Conservation (phyloP, 2,888 invertebrate species). For the Cactoblastis cactorum region DNA sequence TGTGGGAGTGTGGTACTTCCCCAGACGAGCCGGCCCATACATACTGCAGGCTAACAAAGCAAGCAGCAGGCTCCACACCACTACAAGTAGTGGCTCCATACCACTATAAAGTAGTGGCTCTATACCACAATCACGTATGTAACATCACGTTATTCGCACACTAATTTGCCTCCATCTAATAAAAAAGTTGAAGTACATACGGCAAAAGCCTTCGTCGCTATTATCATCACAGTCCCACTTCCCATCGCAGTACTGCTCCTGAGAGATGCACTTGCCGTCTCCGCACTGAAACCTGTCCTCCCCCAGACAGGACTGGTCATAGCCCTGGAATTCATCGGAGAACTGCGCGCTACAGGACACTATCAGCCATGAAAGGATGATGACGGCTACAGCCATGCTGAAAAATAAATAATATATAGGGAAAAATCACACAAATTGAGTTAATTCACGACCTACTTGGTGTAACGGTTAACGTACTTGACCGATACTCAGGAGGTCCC, state of each 20-base stretch:
- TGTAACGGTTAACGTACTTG: background rate
- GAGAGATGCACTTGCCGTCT: slow-evolving; percentile 75
- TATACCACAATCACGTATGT: no score
- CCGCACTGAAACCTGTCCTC: slow-evolving; percentile 51
- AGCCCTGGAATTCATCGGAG: slow-evolving; percentile 44
- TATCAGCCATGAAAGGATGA: slow-evolving; percentile 28
- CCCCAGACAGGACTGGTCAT: slow-evolving; percentile 45
- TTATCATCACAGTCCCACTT: slow-evolving; percentile 80
- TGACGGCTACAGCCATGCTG: slow-evolving; percentile 26
- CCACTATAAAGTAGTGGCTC: no score
- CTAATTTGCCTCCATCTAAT: no score
- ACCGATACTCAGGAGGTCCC: no score
- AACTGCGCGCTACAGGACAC: slow-evolving; percentile 37
- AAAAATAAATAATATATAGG: background rate
- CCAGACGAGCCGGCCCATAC: no score
- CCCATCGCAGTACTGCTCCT: slow-evolving; percentile 79
- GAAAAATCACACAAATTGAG: background rate
- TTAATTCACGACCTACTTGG: background rate
- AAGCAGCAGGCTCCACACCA: no score
- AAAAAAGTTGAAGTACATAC: slow-evolving; percentile 38
- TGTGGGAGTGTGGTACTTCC: no score
- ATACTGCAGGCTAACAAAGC: no score
- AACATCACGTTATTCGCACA: no score
- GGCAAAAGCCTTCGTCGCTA: slow-evolving; percentile 75
- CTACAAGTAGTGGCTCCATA: no score